Evolutionary conservation across 2,113 vertebrate species (phyloP).

Genomic region (Callipepla squamata): DNA sequence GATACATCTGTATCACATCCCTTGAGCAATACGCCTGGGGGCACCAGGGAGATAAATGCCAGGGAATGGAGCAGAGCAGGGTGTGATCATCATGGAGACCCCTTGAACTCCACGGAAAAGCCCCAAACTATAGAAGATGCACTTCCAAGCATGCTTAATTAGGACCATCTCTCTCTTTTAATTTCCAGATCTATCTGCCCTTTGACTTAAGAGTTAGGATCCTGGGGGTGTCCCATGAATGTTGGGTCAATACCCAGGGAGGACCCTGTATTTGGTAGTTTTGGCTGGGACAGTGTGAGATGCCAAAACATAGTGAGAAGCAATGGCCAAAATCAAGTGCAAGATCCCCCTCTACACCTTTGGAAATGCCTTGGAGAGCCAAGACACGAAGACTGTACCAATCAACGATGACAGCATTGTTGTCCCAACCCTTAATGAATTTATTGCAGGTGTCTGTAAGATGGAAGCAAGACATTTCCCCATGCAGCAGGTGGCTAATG

Average conservation of each 20-base stretch:
- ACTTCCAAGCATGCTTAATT: background rate
- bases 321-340: background rate
- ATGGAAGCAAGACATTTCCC: background rate
- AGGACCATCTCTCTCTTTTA: background rate
- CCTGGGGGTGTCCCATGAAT: background rate
- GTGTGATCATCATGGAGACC: background rate
- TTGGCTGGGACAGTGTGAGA: rapidly evolving
- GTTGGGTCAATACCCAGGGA: rapidly evolving
- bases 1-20: background rate
- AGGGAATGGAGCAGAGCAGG: background rate
- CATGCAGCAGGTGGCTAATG: background rate
- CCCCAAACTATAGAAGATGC: background rate
- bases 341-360: background rate
- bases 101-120: background rate
- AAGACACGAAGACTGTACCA: background rate
- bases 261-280: background rate
- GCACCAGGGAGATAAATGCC: background rate
- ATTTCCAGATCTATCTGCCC: background rate
- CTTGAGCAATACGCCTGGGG: background rate
- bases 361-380: background rate
- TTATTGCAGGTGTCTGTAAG: background rate
- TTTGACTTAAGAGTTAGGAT: background rate
- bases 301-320: background rate
- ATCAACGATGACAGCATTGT: background rate
- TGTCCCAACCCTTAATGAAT: background rate